Evolutionary conservation across 2,797 vertebrate species (phyloP), one percentile per base, ranked within the genome.

Genomic region (Mareca penelope): DNA sequence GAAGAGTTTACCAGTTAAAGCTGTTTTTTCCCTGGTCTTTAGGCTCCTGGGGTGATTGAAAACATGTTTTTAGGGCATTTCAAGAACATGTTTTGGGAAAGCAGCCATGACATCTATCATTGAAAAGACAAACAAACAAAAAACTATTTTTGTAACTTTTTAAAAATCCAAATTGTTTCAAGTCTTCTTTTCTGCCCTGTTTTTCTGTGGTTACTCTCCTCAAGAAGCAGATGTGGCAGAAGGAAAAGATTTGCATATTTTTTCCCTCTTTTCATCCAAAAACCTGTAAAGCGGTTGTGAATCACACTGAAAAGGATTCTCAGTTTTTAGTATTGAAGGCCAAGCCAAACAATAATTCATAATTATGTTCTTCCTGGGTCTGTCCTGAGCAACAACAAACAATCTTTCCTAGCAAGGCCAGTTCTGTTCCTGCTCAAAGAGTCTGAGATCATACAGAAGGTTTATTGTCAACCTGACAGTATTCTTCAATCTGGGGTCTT

Each of bases 201-300:
- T 70, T 73, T 69, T 77, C 65, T 35, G 83, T 37, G 23, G 64
- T 87, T 85, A 16, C 40, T 68, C 23, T 71, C 40, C 53, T 61
- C 40, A 68, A 23, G 37, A 82, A 9, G 39, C 86, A 85, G 42
- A 52, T 90, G 52, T 68, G 31, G 21, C 60, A 86, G 75, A 77
- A 77, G 76, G 56, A 90, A 65, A 93, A 78, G 29, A 29, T 72
- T 63, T 61, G 26, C 7, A 0, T 71, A 46, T 80, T 39, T 92
- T 89, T 86, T 94, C 75, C 77, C 78, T 79, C 57, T 81, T 69
- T 31, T 72, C 87, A 80, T 94, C 90, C 81, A 78, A 75, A 80
- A 2, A 0, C 13, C 82, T 85, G 37, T 23, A 68, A 60, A 19
- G 12, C 5, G 0, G 15, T 68, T 90, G 56, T 94, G 78, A 95